Percentiles rank a stretch among this genome's conserved stretches.
These are phyloP conservation scores for Syngnathoides biaculeatus DNA, from an alignment of 2,113 vertebrate species.

Conservation along the genomic window DNA sequence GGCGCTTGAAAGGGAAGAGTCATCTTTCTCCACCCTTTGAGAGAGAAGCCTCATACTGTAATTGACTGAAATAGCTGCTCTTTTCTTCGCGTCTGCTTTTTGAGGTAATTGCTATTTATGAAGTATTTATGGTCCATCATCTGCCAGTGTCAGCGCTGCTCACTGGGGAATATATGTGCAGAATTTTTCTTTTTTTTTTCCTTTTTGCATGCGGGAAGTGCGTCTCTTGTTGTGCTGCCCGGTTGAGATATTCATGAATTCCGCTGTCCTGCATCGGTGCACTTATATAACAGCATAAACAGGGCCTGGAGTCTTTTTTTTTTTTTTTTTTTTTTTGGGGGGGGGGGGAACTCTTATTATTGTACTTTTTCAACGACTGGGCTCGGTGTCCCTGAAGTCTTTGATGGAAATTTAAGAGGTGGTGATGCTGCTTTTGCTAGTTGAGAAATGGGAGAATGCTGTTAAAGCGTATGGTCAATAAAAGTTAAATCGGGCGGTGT, in stretches of 20 bases:
- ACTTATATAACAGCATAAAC: slow-evolving; percentile 14
- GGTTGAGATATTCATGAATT: slow-evolving; percentile 43
- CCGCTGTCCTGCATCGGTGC: slow-evolving; percentile 35
- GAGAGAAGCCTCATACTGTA: slow-evolving; percentile 37
- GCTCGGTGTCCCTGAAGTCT: slow-evolving; percentile 29
- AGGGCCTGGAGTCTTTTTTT: not conserved
- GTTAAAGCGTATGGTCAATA: slow-evolving; percentile 36
- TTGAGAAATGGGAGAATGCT: slow-evolving; percentile 32
- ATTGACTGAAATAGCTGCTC: slow-evolving; percentile 59
- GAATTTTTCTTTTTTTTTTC: slow-evolving; percentile 1
- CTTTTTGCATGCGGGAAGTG: slow-evolving; percentile 7
- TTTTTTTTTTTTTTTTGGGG: too few relatives aligned
- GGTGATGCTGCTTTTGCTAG: slow-evolving; percentile 18
- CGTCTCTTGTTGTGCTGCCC: slow-evolving; percentile 14
- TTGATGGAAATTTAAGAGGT: slow-evolving; percentile 36
- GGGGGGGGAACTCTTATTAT: not conserved
- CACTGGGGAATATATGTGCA: not conserved
- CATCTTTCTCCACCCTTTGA: slow-evolving; percentile 50
- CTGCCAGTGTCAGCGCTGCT: slow-evolving; percentile 33
- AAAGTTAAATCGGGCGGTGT: slow-evolving; percentile 20
- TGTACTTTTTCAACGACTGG: slow-evolving; percentile 27
- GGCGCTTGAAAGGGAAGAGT: slow-evolving; percentile 52
- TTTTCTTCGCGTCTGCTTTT: slow-evolving; percentile 43
- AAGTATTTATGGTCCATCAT: slow-evolving; percentile 67
- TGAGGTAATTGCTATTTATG: slow-evolving; percentile 66